Percentiles rank a stretch among this genome's conserved stretches.
Evolutionary conservation across 2,797 vertebrate genomes (phyloP).

Genomic region (Lutra lutra): DNA sequence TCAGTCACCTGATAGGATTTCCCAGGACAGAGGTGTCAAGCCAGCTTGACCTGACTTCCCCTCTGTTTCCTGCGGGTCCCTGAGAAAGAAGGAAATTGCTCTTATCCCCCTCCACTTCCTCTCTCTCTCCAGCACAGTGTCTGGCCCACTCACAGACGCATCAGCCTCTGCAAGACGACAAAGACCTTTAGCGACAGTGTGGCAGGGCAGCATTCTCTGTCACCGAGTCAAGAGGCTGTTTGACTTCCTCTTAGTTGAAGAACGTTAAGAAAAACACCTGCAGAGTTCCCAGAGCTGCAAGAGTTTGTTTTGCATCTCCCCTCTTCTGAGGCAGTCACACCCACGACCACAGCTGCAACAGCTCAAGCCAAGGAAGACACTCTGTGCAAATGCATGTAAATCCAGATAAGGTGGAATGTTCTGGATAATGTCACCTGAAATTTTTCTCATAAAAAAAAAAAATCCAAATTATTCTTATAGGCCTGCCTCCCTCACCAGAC

Average conservation of each 20-base stretch:
- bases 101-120: not conserved
- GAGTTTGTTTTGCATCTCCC: not conserved
- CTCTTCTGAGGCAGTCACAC: not conserved
- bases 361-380: not conserved
- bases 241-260: constrained; percentile 55
- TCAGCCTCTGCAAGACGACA: not conserved
- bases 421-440: not conserved
- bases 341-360: no score
- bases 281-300: not conserved
- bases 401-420: not conserved
- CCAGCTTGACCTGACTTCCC: constrained; percentile 79
- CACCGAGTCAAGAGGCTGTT: not conserved
- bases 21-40: constrained; percentile 76
- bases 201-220: not conserved
- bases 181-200: not conserved
- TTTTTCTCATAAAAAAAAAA: constrained; percentile 15
- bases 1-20: constrained; percentile 80
- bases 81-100: constrained; percentile 73
- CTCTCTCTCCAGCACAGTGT: not conserved
- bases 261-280: constrained; percentile 10
- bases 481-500: not conserved
- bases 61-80: constrained; percentile 74
- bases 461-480: not conserved
- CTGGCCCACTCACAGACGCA: not conserved
- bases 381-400: not conserved